Conservation (phyloP, 2,113 vertebrate species). For the Cheilinus undulatus region DNA sequence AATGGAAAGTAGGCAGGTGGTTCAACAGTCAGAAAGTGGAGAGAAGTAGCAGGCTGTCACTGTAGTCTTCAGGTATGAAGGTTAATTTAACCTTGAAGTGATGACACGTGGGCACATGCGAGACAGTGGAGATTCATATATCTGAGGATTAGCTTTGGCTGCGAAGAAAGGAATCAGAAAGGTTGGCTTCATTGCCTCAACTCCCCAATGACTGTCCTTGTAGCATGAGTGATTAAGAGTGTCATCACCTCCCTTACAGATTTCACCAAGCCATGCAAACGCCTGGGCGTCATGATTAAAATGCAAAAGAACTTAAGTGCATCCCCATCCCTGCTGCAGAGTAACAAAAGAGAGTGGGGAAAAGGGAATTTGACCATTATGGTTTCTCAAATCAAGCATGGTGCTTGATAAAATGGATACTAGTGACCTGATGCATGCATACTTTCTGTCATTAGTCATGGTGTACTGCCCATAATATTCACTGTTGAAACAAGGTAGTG, state of each 20-base stretch:
- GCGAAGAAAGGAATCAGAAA: background rate
- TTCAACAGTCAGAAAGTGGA: background rate
- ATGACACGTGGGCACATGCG: background rate
- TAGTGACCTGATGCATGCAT: too few relatives aligned
- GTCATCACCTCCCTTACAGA: background rate
- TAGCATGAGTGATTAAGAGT: background rate
- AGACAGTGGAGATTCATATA: conserved; percentile 3
- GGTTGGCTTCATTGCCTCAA: background rate
- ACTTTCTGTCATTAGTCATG: too few relatives aligned
- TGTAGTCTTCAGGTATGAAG: conserved; percentile 12
- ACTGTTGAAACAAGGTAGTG: too few relatives aligned
- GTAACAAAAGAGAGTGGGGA: too few relatives aligned
- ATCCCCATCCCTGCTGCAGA: too few relatives aligned
- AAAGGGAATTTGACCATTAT: too few relatives aligned
- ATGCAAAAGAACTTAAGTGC: too few relatives aligned
- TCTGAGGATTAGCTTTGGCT: background rate
- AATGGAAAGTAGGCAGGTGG: conserved; percentile 28
- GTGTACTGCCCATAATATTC: too few relatives aligned
- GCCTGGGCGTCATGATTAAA: too few relatives aligned
- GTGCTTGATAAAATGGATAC: too few relatives aligned
- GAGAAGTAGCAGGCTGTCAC: conserved; percentile 27
- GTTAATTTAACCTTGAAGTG: conserved; percentile 22
- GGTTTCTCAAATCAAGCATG: too few relatives aligned
- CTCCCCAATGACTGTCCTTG: background rate
- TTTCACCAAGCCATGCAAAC: too few relatives aligned